These are phyloP conservation scores for Folsomia candida DNA, from an alignment of 2,888 invertebrate genomes.

Conservation along the genomic window DNA sequence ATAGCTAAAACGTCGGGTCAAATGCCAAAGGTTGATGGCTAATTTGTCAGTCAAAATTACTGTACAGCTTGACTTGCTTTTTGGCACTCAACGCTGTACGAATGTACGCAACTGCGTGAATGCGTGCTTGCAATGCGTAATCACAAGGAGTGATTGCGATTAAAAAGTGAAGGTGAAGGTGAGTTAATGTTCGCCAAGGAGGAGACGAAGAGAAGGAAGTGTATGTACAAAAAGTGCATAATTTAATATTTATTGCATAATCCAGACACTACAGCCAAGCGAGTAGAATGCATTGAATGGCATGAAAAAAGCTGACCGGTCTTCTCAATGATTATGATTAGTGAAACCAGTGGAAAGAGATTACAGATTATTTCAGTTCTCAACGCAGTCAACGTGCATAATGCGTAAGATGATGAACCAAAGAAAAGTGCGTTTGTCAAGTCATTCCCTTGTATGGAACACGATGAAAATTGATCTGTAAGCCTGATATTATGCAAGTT, in stretches of 20 bases:
- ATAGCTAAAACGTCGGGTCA: background rate
- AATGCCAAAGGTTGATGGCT: background rate
- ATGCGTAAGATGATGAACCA: background rate
- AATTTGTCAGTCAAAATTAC: constrained; percentile 6
- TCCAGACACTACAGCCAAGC: background rate
- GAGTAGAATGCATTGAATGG: background rate
- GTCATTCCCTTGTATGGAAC: background rate
- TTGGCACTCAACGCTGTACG: constrained; percentile 7
- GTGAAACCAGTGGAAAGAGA: background rate
- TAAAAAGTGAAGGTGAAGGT: background rate
- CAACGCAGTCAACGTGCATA: background rate
- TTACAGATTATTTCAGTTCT: background rate
- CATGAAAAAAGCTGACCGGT: background rate
- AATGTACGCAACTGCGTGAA: background rate
- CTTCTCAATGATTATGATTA: background rate
- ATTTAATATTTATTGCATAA: background rate
- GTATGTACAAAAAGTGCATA: background rate
- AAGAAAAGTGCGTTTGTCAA: background rate
- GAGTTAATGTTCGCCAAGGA: background rate
- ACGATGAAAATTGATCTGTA: too few relatives aligned
- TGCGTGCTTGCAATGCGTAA: background rate
- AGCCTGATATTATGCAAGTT: too few relatives aligned
- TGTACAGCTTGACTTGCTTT: constrained; percentile 2
- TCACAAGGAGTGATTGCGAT: background rate
- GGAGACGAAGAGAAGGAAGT: too few relatives aligned